Base-by-base conservation (phyloP, 2,113 vertebrate genomes). In the Pungitius pungitius region DNA sequence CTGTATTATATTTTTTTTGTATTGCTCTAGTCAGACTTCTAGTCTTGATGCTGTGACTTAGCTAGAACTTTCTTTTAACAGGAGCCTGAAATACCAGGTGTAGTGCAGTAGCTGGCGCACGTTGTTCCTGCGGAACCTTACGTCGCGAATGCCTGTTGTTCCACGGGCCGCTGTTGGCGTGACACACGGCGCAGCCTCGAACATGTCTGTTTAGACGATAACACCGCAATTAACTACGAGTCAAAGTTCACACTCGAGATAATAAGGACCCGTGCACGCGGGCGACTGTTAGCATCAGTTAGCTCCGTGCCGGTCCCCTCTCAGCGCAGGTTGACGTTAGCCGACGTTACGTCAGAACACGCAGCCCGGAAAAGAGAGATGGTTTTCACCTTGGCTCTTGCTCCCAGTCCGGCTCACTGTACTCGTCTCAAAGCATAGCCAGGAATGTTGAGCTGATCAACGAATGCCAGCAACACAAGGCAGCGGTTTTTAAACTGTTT, bases 351-450 rank as follows among this genome's bases (percentile, higher is more conserved):
- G 33, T 35, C 15, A 43, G 6, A 9, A 13, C 24, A 30, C 10
- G 0, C 0, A 51, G 62, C n/a, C 10, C 14, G 27, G 49, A 24
- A 11, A 13, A 71, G 26, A 76, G 33, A 1, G 24, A 68, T 33
- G 35, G 8, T 45, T 20, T 45, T 75, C 30, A 55, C 83, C 84
- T 85, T 88, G 81, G 43, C 84, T 73, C 73, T 42, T 71, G 57
- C 71, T 61, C 70, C 24, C 37, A 12, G 37, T 20, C 7, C 56
- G 6, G 39, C 61, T 22, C 3, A 12, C 55, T 12, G 59, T 35
- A 60, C 57, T 61, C 39, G 15, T 51, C 84, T 83, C 73, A 65
- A 0, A 58, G 27, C 67, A 57, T 12, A 26, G 64, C 0, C 58
- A 35, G 71, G 0, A 1, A n/a, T 45, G 67, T 4, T 14, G 35